phyloP scores from a whole-genome alignment of 2,797 vertebrate species.

The Takifugu ocellatus region DNA sequence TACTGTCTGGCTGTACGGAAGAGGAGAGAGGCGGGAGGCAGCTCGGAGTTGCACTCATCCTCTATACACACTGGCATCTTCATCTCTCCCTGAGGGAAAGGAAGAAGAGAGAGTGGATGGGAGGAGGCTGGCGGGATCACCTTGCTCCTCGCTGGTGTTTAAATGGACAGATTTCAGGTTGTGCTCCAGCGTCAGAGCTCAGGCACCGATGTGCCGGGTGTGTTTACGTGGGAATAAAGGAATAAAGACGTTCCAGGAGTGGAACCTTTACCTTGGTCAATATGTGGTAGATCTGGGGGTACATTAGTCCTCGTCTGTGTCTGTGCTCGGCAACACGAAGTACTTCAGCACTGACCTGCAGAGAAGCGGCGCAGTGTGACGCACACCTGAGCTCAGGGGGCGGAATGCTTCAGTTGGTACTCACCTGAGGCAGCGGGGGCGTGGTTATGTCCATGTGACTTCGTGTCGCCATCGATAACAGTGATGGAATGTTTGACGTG shows the following conservation, averaged over 20 bases:
- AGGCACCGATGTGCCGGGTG: too few relatives aligned
- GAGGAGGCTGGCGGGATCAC: too few relatives aligned
- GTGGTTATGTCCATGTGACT: conserved; percentile 95
- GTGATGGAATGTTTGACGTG: conserved; percentile 84
- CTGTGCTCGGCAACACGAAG: conserved; percentile 89
- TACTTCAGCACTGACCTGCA: conserved; percentile 84
- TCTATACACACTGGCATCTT: conserved; percentile 93
- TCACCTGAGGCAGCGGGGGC: conserved; percentile 84
- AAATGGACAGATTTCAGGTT: background rate
- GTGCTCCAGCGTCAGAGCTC: background rate
- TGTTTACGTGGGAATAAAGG: background rate
- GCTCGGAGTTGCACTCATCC: conserved; percentile 88
- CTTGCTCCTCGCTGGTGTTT: background rate
- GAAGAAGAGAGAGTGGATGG: too few relatives aligned
- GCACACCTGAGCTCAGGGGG: background rate
- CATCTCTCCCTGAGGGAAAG: conserved; percentile 82
- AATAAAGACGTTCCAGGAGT: background rate
- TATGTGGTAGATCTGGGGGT: conserved; percentile 91
- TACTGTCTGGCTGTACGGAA: conserved; percentile 88
- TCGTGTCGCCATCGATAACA: conserved; percentile 90
- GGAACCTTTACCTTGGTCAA: conserved; percentile 79
- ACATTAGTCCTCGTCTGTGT: conserved; percentile 91
- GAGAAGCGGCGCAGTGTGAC: background rate
- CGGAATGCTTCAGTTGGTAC: background rate
- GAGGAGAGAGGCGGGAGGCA: conserved; percentile 86